Evolutionary conservation across 2,797 vertebrate genomes (phyloP).

Genomic region (Cyprinella venusta): DNA sequence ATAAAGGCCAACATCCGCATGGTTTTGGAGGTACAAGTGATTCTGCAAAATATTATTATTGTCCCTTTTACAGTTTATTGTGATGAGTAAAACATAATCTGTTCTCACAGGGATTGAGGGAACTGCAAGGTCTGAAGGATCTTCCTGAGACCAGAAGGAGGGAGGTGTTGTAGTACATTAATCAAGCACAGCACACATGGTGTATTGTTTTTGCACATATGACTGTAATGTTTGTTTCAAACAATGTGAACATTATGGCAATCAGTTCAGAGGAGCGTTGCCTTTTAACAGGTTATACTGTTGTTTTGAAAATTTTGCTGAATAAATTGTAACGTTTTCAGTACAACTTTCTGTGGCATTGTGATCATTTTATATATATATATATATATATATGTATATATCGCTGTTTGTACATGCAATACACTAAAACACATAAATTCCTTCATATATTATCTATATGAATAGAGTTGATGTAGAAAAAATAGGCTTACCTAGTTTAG

Average conservation of each 20-base stretch:
- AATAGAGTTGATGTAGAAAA: neutral
- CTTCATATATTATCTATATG: neutral
- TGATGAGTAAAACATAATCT: neutral
- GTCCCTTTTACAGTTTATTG: neutral
- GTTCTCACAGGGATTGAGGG: slow-evolving; percentile 81
- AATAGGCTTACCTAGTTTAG: neutral
- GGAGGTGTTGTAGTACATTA: slow-evolving; percentile 68
- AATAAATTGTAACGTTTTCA: slow-evolving; percentile 46
- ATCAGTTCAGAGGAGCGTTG: slow-evolving; percentile 12
- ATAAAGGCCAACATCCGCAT: slow-evolving; percentile 91
- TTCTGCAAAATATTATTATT: neutral
- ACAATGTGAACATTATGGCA: slow-evolving; percentile 19
- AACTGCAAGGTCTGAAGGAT: slow-evolving; percentile 83
- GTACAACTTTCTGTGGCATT: neutral
- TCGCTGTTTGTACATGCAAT: neutral
- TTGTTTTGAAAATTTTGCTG: slow-evolving; percentile 31
- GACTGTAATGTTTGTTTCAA: slow-evolving; percentile 31
- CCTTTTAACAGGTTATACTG: slow-evolving; percentile 58
- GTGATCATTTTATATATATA: slow-evolving; percentile 19
- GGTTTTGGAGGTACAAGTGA: slow-evolving; percentile 83
- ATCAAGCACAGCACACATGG: neutral
- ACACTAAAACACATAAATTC: neutral
- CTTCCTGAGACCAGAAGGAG: slow-evolving; percentile 69
- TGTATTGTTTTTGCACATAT: neutral
- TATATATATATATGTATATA: too few species aligned